These are phyloP conservation scores for Blastobasis adustella DNA, from an alignment of 2,888 invertebrate species.

Conservation along the genomic window DNA sequence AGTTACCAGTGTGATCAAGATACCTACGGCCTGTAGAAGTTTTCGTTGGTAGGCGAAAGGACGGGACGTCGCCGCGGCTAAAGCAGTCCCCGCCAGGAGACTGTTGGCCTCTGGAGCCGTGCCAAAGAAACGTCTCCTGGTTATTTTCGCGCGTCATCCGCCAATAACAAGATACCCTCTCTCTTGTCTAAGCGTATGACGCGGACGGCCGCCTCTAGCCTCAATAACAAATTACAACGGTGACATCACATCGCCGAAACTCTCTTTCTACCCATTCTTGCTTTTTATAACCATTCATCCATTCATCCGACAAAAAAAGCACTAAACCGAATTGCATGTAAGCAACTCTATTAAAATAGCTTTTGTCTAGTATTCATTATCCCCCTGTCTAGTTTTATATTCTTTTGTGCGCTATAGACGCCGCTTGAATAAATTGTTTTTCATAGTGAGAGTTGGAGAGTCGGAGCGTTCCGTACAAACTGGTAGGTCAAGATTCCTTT, in stretches of 20 bases:
- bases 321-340: slow-evolving; percentile 59
- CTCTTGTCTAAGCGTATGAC: slow-evolving; percentile 1
- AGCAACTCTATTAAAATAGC: slow-evolving; percentile 67
- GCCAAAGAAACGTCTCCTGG: slow-evolving; percentile 61
- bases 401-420: slow-evolving; percentile 64
- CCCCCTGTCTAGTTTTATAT: slow-evolving; percentile 71
- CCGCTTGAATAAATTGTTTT: slow-evolving; percentile 72
- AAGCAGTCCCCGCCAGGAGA: slow-evolving; percentile 38
- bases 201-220: background rate
- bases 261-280: slow-evolving; percentile 6
- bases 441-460: slow-evolving; percentile 45
- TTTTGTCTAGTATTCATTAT: slow-evolving; percentile 71
- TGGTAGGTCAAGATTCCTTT: slow-evolving; percentile 74
- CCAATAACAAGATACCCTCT: slow-evolving; percentile 49
- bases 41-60: too few species aligned
- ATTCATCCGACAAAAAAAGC: slow-evolving; percentile 40
- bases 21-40: too few species aligned
- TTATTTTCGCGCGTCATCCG: slow-evolving; percentile 66
- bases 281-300: slow-evolving; percentile 14
- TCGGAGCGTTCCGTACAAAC: slow-evolving; percentile 60
- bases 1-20: too few species aligned
- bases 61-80: slow-evolving; percentile 23
- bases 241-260: slow-evolving; percentile 3
- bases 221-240: background rate
- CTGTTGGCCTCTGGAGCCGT: slow-evolving; percentile 55